Evolutionary conservation across 2,797 vertebrate genomes (phyloP).

Genomic region (Ciconia nigra): DNA sequence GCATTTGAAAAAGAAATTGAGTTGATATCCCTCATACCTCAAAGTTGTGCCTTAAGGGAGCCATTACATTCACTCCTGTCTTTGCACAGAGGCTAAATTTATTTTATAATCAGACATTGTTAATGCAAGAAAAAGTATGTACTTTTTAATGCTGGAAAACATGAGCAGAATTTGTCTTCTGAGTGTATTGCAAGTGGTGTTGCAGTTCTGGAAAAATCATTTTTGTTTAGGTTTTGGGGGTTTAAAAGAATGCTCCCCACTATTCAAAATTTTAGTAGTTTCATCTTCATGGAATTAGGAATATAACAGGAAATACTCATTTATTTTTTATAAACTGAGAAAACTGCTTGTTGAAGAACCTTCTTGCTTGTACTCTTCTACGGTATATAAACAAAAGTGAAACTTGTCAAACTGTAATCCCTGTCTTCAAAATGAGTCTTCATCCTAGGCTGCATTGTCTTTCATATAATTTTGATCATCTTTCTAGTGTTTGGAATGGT

Average conservation of each 20-base stretch:
- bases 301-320: background rate
- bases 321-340: background rate
- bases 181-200: background rate
- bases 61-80: background rate
- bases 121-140: slow-evolving; percentile 10
- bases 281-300: background rate
- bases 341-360: background rate
- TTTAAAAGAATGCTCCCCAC: background rate
- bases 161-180: slow-evolving; percentile 8
- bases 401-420: background rate
- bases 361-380: background rate
- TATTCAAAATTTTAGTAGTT: background rate
- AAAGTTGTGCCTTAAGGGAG: background rate
- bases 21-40: background rate
- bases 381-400: background rate
- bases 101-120: slow-evolving; percentile 29
- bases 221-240: background rate
- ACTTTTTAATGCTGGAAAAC: background rate
- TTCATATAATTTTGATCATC: background rate
- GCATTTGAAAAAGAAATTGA: slow-evolving; percentile 4
- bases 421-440: background rate
- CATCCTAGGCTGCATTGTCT: background rate
- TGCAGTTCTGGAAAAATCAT: background rate
- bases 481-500: background rate
- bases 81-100: background rate